These are phyloP conservation scores for Aspidiotus destructor DNA, from an alignment of 2,888 invertebrate species.

Conservation along the genomic window DNA sequence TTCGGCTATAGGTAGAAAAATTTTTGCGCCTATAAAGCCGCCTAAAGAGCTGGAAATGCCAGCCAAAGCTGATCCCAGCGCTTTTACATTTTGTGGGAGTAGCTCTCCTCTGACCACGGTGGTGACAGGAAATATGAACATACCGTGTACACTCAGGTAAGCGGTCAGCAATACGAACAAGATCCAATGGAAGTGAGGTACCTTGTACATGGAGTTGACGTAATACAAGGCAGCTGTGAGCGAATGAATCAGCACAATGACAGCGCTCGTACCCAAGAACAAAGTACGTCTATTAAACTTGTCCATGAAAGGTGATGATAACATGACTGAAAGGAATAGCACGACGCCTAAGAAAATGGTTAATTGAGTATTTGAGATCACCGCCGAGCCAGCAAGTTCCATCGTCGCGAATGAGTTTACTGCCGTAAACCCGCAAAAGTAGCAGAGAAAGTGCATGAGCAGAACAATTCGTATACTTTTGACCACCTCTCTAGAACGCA, in stretches of 20 bases:
- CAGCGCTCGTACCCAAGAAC: background rate
- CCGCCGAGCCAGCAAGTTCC: background rate
- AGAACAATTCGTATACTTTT: background rate
- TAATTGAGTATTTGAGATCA: background rate
- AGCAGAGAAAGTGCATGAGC: background rate
- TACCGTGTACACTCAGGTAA: background rate
- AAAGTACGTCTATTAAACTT: background rate
- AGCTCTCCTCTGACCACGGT: background rate
- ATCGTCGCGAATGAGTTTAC: background rate
- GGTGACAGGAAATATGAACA: background rate
- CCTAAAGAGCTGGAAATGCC: background rate
- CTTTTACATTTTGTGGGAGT: background rate
- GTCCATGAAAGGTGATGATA: conserved; percentile 3
- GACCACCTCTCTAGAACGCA: background rate
- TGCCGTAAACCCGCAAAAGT: background rate
- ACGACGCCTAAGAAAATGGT: background rate
- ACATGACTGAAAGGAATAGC: background rate
- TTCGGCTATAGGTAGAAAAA: background rate
- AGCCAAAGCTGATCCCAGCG: background rate
- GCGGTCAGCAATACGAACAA: background rate
- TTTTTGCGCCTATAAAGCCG: background rate
- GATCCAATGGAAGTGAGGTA: background rate
- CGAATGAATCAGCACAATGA: background rate
- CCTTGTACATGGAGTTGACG: background rate
- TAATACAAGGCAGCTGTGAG: background rate